These are phyloP conservation scores for Chiroxiphia lanceolata DNA, from an alignment of 2,797 vertebrate species.

Conservation along the genomic window DNA sequence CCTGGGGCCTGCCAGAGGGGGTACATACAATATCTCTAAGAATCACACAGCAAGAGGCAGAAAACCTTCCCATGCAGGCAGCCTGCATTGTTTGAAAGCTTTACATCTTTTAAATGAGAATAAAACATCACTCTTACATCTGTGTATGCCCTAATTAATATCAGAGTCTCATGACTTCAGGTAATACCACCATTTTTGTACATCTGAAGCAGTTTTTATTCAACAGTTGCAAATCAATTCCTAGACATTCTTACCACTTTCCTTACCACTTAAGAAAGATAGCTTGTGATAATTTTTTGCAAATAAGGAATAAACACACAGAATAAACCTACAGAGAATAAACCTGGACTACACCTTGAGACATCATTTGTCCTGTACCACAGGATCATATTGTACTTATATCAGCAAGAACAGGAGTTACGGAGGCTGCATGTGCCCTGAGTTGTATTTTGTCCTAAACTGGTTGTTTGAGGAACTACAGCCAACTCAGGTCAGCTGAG, in stretches of 20 bases:
- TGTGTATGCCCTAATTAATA: not conserved
- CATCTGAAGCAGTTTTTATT: not conserved
- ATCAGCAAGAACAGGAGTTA: not conserved
- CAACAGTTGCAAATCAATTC: not conserved
- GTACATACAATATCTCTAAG: not conserved
- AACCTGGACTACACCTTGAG: not conserved
- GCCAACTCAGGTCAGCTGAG: not conserved
- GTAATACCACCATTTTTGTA: not conserved
- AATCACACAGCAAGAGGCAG: not conserved
- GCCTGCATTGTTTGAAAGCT: not conserved
- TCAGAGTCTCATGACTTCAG: not conserved
- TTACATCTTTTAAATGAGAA: not conserved
- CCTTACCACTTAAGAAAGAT: fast-evolving
- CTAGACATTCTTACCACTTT: not conserved
- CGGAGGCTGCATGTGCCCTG: not conserved
- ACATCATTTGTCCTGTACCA: not conserved
- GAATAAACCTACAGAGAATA: not conserved
- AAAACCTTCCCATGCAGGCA: not conserved
- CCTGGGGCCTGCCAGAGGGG: not conserved
- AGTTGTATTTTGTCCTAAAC: not conserved
- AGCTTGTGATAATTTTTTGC: not conserved
- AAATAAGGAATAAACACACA: not conserved
- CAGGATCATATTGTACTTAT: not conserved
- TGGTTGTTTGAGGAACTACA: not conserved
- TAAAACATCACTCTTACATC: not conserved